Evolutionary conservation across 1,140 invertebrate species (phyloP).

Genomic region (Wasmannia auropunctata): DNA sequence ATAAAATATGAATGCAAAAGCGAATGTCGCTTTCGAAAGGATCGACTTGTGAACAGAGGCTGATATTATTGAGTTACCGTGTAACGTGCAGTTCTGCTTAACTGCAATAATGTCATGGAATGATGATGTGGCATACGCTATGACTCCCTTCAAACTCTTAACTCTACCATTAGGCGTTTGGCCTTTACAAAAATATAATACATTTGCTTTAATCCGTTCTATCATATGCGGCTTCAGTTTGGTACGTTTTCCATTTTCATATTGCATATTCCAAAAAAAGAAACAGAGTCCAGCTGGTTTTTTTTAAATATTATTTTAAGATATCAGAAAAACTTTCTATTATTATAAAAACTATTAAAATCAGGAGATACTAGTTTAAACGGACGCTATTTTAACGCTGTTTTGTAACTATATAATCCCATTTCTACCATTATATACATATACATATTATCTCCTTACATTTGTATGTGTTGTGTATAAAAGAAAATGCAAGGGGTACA

Average conservation of each 20-base stretch:
- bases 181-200: constrained; percentile 42
- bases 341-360: too few species aligned
- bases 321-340: too few species aligned
- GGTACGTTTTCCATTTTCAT: constrained; percentile 4
- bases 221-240: background rate
- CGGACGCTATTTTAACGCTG: too few species aligned
- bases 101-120: background rate
- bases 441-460: too few species aligned
- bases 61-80: background rate
- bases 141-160: constrained; percentile 22
- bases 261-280: background rate
- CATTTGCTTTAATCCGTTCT: background rate
- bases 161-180: constrained; percentile 50
- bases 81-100: background rate
- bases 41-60: background rate
- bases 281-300: too few species aligned
- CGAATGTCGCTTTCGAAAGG: background rate
- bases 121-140: constrained; percentile 33
- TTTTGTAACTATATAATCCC: too few species aligned
- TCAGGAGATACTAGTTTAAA: too few species aligned
- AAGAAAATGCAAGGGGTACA: too few species aligned
- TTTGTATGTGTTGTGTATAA: too few species aligned
- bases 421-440: too few species aligned
- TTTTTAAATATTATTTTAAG: too few species aligned
- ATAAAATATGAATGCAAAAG: constrained; percentile 8